Evolutionary conservation across 2,888 invertebrate species (phyloP), one percentile per base, ranked within the genome.

Genomic region (Emesis russula): DNA sequence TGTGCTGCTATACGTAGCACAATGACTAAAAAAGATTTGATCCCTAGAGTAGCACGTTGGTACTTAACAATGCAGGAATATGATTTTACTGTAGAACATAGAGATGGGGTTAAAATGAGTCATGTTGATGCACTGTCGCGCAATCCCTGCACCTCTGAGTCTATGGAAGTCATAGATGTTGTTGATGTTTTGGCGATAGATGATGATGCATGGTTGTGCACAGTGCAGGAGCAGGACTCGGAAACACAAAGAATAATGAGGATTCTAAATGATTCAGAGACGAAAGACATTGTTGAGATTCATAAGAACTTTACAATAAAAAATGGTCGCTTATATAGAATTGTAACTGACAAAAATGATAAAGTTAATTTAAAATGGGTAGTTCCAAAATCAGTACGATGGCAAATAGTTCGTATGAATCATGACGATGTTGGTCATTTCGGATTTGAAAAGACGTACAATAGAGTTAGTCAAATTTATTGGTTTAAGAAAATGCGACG

Each of bases 41-140:
- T 91, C 11, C 92, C 93, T 5, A 71, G 93, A 1, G 90, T 92
- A 1, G 91, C 93, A 7, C 68, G 93, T 33, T 93, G 91, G 91
- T 93, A 75, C 53, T 80, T 91, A n/a, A 48, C 80, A 1, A 91
- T 93, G 89, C 93, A 93, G 71, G 90, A 92, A 38, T 93, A 81
- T 63, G 85, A 92, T 70, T 92, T 93, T 68, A 70, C 5, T 0
- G 80, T 93, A 7, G 91, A 92, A 58, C 87, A 90, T 66, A 36
- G 81, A 25, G 31, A 80, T 9, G 83, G 83, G 1, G 36, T 13
- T 11, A 74, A 33, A 53, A 85, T 88, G 85, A n/a, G 36, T 11
- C 87, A 88, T 70, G 87, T 85, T 4, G 87, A 85, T 63, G 85
- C 85, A 18, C 33, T 88, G 38, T 82, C 82, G 13, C 74, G 85